Evolutionary conservation across 2,888 invertebrate species (phyloP), one percentile per base, ranked within the genome.

Genomic region (Pachycephus smyrnensis): DNA sequence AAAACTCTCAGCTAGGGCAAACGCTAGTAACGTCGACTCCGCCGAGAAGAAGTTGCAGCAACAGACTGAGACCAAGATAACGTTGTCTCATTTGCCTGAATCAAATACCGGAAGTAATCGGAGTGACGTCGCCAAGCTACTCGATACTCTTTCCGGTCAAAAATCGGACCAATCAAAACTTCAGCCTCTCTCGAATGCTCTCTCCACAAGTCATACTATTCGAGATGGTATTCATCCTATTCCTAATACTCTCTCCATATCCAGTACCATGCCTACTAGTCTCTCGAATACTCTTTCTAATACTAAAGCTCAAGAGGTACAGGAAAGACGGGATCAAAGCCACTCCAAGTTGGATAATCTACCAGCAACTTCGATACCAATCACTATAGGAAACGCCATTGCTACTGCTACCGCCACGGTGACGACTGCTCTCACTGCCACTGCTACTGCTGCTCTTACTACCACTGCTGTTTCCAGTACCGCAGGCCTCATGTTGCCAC

Each of bases 1-100:
- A 0, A 97, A 97, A 92, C 90, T 97, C 80, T 95, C 95, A 0
- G 95, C 95, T 4, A 89, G 93, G 37, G 85, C 82, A 2, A 91
- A 90, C 71, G 81, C 83, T 11, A 78, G 83, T 3, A 80, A 82
- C 73, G 86, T 88, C 0, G 92, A 91, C 0, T 83, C 83, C 3
- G 82, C 83, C 0, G 90, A 88, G 11, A 89, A 89, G 75, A 86
- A 88, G 71, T 83, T 79, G 84, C 1, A 80, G 75, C 12, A 85
- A 87, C 32, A 85, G 82, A 80, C 69, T 78, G 1, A 55, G 55
- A 23, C 9, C 55, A 55, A 55, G 23, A 55, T 55, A 55, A 2
- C 23, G 2, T 23, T 55, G 23, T 55, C 55, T 55, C 55, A 55
- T 9, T 55, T 55, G 23, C 71, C 78, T 11, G 78, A 79, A 30